Evolutionary conservation across 2,888 invertebrate genomes (phyloP).

Genomic region (Nomada goodeniana): DNA sequence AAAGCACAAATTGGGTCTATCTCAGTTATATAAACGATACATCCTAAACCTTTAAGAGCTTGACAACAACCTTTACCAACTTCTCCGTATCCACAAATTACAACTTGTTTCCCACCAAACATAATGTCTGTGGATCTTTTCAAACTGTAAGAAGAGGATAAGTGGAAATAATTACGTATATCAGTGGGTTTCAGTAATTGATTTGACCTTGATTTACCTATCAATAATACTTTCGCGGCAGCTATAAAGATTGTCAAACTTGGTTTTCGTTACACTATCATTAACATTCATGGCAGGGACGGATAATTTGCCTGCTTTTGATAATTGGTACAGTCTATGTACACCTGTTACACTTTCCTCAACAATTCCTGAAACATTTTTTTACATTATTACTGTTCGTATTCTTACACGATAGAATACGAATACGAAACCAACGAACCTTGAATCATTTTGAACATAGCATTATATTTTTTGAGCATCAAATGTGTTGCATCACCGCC

Average conservation of each 20-base stretch:
- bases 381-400: slow-evolving; percentile 1
- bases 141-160: slow-evolving; percentile 85
- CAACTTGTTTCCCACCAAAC: slow-evolving; percentile 99
- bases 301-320: slow-evolving; percentile 96
- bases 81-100: slow-evolving; percentile 98
- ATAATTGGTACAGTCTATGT: slow-evolving; percentile 97
- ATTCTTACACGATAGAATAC: background rate
- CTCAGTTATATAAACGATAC: slow-evolving; percentile 96
- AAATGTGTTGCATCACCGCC: slow-evolving; percentile 98
- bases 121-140: slow-evolving; percentile 97
- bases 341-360: slow-evolving; percentile 99
- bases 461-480: slow-evolving; percentile 97
- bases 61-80: slow-evolving; percentile 99
- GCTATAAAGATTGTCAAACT: slow-evolving; percentile 98
- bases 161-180: slow-evolving; percentile 13
- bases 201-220: slow-evolving; percentile 85
- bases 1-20: slow-evolving; percentile 99
- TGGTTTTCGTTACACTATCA: slow-evolving; percentile 98
- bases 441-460: slow-evolving; percentile 96
- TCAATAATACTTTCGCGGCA: slow-evolving; percentile 97
- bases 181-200: background rate
- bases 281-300: slow-evolving; percentile 99
- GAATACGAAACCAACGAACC: slow-evolving; percentile 83
- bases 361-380: slow-evolving; percentile 90
- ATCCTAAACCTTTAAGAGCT: slow-evolving; percentile 96